Evolutionary conservation across 64 coral and sea anemone species (phyloP), one percentile per base, ranked within the genome.

Genomic region (Catalaphyllia jardinei): DNA sequence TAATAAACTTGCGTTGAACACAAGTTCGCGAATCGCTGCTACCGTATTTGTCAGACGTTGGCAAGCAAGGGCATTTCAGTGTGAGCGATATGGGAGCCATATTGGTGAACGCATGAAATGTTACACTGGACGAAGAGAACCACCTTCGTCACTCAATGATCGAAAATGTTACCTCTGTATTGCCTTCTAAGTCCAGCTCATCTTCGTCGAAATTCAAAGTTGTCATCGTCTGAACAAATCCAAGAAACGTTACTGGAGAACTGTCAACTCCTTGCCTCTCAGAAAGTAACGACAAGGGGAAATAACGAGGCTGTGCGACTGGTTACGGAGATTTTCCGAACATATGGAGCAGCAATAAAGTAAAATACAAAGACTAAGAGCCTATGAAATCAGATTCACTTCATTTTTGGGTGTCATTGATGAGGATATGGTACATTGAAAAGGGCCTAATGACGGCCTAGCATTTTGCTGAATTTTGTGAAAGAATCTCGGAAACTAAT

Each of bases 201-300:
- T 94, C 93, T 29, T 94, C 93, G 55, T 94, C 93, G 14, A 94
- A 94, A 77, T 86, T 94, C 18, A 94, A 57, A 73, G 93, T 94
- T 24, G 93, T 94, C 93, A 94, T 94, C 71, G 18, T 86, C 16
- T 75, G 0, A 1, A 30, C 16, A 67, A 86, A 63, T 78, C 11
- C 61, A 67, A 71, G 71, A 90, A 87, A 54, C 16, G n/a, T 12
- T 10, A 6, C 16, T 13, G 61, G 2, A 79, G 52, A 57, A 38
- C 42, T 46, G 42, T 57, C 59, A 39, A 35, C 29, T 18, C 60
- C n/a, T n/a, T 35, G 33, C 33, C 33, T 1, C 33, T 35, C 42
- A 8, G 42, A 46, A 46, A 46, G 42, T 5, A 46, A 46, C 42
- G 33, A 3, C 33, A 35, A 35, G 33, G 81, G 62, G 38, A 84